These are phyloP conservation scores for Norana najaformis DNA, from an alignment of 2,888 invertebrate species.

Conservation along the genomic window DNA sequence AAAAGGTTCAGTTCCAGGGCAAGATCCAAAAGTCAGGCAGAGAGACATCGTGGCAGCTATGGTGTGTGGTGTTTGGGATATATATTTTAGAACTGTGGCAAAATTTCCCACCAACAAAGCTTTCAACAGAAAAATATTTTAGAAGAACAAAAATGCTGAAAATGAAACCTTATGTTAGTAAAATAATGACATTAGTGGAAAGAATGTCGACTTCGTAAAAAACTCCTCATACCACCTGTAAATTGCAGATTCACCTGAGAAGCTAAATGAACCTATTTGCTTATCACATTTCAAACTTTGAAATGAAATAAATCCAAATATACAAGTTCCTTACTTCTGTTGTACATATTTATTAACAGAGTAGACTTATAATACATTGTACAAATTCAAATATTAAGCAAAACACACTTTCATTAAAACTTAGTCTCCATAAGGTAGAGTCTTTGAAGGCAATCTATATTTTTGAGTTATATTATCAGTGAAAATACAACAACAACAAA, in stretches of 20 bases:
- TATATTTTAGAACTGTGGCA: too few relatives aligned
- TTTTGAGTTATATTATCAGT: not conserved
- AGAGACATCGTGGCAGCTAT: too few relatives aligned
- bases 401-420: not conserved
- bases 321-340: not conserved
- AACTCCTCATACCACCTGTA: not conserved
- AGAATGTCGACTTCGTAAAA: not conserved
- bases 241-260: not conserved
- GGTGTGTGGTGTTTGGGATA: too few relatives aligned
- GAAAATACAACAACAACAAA: not conserved
- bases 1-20: too few relatives aligned
- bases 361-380: not conserved
- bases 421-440: not conserved
- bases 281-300: not conserved
- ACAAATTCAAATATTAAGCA: not conserved
- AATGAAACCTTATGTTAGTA: not conserved
- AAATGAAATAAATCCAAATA: not conserved
- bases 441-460: not conserved
- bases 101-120: too few relatives aligned
- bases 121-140: too few relatives aligned
- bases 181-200: not conserved
- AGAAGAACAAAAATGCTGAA: too few relatives aligned
- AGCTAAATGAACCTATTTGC: not conserved
- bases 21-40: too few relatives aligned
- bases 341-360: not conserved